Conservation (phyloP, 2,888 invertebrate species). For the Drosophila setosimentum region DNA sequence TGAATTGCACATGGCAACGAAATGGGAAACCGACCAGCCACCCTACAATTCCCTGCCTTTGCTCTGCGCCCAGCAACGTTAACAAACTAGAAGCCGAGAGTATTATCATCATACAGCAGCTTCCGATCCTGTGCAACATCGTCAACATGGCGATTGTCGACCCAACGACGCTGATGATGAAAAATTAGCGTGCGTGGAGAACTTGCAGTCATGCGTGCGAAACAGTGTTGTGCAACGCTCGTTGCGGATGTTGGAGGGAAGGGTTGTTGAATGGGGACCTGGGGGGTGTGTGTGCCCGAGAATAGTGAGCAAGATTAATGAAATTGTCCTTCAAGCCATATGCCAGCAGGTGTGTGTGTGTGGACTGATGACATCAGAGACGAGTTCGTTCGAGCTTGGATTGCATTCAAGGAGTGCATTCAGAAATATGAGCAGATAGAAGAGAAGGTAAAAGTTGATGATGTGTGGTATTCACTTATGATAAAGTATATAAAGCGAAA, state of each 20-base stretch:
- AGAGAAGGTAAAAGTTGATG: background rate
- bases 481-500: background rate
- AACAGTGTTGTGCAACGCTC: slow-evolving; percentile 22
- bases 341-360: slow-evolving; percentile 39
- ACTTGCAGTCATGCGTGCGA: slow-evolving; percentile 59
- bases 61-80: background rate
- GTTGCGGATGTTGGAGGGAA: background rate
- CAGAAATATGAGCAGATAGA: slow-evolving; percentile 1
- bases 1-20: slow-evolving; percentile 80
- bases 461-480: background rate
- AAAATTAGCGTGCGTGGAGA: slow-evolving; percentile 71
- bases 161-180: slow-evolving; percentile 74
- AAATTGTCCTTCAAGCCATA: slow-evolving; percentile 44
- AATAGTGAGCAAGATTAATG: slow-evolving; percentile 74
- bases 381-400: slow-evolving; percentile 3
- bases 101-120: slow-evolving; percentile 35
- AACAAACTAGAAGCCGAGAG: slow-evolving; percentile 22
- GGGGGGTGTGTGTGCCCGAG: slow-evolving; percentile 19
- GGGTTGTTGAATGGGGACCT: slow-evolving; percentile 3
- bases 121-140: slow-evolving; percentile 58
- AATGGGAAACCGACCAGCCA: slow-evolving; percentile 48
- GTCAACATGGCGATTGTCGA: slow-evolving; percentile 61
- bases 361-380: slow-evolving; percentile 15
- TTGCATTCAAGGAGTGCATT: background rate
- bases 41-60: background rate